A percentile compares a stretch with the other conserved stretches of the same genome.
Conservation (phyloP, 1,140 invertebrate genomes). For the Venustaconcha ellipsiformis region DNA sequence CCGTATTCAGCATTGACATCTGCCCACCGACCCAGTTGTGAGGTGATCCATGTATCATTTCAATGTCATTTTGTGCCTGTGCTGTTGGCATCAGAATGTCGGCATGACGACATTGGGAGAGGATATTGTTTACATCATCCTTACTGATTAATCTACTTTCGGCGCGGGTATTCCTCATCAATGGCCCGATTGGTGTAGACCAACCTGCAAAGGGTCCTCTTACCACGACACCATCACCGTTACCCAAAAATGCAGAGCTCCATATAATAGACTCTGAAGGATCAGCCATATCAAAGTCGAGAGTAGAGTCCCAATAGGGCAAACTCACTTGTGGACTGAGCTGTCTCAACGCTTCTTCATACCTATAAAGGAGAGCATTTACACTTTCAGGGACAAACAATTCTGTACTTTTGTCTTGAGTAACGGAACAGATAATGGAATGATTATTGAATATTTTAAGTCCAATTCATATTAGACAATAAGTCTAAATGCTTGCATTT, state of each 20-base stretch:
- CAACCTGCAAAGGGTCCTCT: constrained; percentile 62
- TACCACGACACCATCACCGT: constrained; percentile 64
- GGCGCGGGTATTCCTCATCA: constrained; percentile 25
- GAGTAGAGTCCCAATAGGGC: constrained; percentile 67
- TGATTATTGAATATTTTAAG: no score
- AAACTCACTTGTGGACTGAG: constrained; percentile 47
- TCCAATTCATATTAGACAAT: no score
- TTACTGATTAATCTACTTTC: constrained; percentile 4
- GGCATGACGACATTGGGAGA: constrained; percentile 4
- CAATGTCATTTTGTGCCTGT: constrained; percentile 37
- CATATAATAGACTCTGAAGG: constrained; percentile 63
- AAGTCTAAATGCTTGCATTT: no score
- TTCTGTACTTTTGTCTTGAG: no score
- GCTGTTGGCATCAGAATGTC: constrained; percentile 15
- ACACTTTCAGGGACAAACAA: not conserved
- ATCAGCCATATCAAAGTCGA: constrained; percentile 61
- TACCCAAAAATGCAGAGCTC: constrained; percentile 59
- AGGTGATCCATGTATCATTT: constrained; percentile 41
- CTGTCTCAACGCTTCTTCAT: constrained; percentile 43
- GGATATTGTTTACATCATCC: not conserved
- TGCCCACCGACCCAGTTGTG: constrained; percentile 55
- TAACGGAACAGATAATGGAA: no score
- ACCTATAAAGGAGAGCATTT: constrained; percentile 29
- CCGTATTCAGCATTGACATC: constrained; percentile 46
- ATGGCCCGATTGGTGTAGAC: constrained; percentile 17